Evolutionary conservation across 2,113 vertebrate genomes (phyloP), one percentile per base, ranked within the genome.

Genomic region (Callospermophilus lateralis): DNA sequence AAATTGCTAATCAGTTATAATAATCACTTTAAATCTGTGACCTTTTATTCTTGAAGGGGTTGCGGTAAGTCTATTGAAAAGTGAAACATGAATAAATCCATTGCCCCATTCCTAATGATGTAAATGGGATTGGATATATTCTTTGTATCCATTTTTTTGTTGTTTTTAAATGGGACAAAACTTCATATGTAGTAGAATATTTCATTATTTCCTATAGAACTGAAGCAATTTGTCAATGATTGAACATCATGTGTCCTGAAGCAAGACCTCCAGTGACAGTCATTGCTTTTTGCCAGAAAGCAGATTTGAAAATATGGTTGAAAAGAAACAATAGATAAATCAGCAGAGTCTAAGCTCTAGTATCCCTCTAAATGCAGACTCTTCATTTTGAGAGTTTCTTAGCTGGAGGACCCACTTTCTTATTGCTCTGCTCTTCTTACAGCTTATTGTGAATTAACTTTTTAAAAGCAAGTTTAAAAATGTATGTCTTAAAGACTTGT

Each of bases 1-100:
- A 26, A 26, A 61, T 61, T 26, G 58, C 58, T 97, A 98, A 97
- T 98, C 97, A 98, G 93, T 97, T 45, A 45, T 58, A 58, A 73
- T 97, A 96, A 93, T 98, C 96, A 98, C 97, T 97, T 97, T 98
- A 97, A 98, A 98, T 97, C 98, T 98, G 98, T 98, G 98, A 98
- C 98, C 98, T 98, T 98, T 98, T 97, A 87, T 97, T 95, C 97
- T 98, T 96, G 61, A 98, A 98, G 94, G 95, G 93, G 96, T 98
- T 97, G 97, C 96, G 98, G 98, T 98, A 98, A 98, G 98, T 95
- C 93, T 98, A 93, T 98, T 98, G 97, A 98, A 98, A 98, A 98
- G 96, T 94, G 97, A 61, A 92, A 63, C 28, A 42, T 20, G 58
- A 81, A 10, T 61, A n/a, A 89, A 15, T 10, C 13, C 19, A 89